These are phyloP conservation scores for Colletes latitarsis DNA, from an alignment of 1,140 invertebrate genomes.

Conservation along the genomic window DNA sequence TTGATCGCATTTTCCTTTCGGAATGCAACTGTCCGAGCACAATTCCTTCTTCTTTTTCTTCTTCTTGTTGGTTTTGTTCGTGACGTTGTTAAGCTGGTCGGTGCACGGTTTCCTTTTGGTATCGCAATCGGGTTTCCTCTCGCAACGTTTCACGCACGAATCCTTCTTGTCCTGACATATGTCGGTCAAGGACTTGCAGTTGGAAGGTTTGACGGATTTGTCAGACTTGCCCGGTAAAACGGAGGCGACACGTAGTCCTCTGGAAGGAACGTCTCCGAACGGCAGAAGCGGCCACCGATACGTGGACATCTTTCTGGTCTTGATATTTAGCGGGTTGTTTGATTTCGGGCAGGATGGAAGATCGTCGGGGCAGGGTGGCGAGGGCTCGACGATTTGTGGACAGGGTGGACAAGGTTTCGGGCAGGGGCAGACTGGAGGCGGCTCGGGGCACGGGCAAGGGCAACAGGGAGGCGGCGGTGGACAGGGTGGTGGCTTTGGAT, in stretches of 20 bases:
- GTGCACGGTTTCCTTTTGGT: not conserved
- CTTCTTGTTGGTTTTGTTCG: constrained; percentile 7
- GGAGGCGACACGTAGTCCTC: constrained; percentile 5
- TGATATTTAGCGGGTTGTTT: not conserved
- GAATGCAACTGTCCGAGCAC: constrained; percentile 29
- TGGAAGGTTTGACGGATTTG: not conserved
- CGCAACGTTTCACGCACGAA: not conserved
- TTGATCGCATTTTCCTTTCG: constrained; percentile 22
- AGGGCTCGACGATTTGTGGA: not conserved
- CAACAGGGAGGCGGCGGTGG: constrained; percentile 19
- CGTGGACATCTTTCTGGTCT: constrained; percentile 3
- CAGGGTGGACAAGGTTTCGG: constrained; percentile 29
- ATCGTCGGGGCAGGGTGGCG: not conserved
- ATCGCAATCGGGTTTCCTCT: not conserved
- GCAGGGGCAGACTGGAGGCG: constrained; percentile 5
- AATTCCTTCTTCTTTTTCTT: not conserved
- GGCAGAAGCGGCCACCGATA: not conserved
- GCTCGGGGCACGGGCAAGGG: constrained; percentile 29
- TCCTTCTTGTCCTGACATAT: constrained; percentile 9
- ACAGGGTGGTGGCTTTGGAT: constrained; percentile 15
- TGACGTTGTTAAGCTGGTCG: not conserved
- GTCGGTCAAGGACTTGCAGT: not conserved
- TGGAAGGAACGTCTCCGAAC: not conserved
- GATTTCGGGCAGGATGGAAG: constrained; percentile 9
- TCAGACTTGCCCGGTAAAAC: not conserved